Evolutionary conservation across 2,888 invertebrate species (phyloP), one percentile per base, ranked within the genome.

Genomic region (Scaptomyza caliginosa): DNA sequence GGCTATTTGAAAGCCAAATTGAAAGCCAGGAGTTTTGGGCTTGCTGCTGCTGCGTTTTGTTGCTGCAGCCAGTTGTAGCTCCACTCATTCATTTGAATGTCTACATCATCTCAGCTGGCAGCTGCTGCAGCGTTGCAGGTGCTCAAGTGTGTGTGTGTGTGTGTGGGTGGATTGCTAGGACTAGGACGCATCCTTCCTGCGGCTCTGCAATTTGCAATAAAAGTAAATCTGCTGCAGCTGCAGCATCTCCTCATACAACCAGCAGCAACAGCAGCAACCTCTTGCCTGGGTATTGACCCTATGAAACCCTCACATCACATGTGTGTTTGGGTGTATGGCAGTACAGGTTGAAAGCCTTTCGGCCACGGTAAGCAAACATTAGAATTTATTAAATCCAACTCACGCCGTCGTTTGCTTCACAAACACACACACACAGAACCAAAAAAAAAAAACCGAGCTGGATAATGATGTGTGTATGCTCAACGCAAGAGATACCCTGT

Each of bases 331-430:
- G 54, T 58, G 70, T 74, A 80, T 42, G 72, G 77, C 67, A 69
- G 51, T 46, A 55, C 51, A 54, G 70, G 75, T 69, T 67, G 74
- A 81, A 78, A 86, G 86, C 74, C 82, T 78, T 84, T 81, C 42
- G 78, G 85, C 73, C 76, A 82, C 73, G 82, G 66, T 81, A 81
- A 85, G 85, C 83, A 86, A 84, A 86, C 87, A 84, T 85, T 83
- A 82, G 85, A 85, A 84, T 86, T 84, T 84, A 84, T 86, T 82
- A 84, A 84, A 85, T 78, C 74, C 76, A 76, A 65, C 82, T 63
- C 71, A 49, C 51, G 36, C 39, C 52, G 19, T 34, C 51, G 46
- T 46, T 34, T 21, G 19, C n/a, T 39, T 39, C 42, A 6, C 48
- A 63, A 38, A 67, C 10, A 43, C 43, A 45, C 48, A 63, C 43